These are phyloP conservation scores for Acrossocheilus wenchowensis DNA, from an alignment of 2,797 vertebrate genomes.

Conservation along the genomic window DNA sequence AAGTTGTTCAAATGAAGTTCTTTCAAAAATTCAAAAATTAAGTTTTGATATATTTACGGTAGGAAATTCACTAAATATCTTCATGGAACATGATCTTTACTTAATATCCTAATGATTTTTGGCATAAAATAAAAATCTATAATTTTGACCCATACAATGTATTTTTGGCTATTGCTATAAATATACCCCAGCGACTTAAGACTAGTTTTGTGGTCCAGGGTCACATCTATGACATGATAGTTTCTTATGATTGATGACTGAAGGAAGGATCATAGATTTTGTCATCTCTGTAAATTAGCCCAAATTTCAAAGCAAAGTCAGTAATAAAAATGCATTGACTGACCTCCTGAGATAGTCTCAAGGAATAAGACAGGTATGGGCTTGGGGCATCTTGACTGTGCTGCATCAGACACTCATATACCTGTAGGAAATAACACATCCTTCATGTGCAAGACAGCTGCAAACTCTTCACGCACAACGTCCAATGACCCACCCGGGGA, in stretches of 20 bases:
- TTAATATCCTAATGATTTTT: no score
- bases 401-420: slow-evolving; percentile 86
- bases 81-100: no score
- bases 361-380: slow-evolving; percentile 77
- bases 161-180: no score
- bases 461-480: neutral
- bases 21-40: no score
- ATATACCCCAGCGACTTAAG: no score
- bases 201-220: no score
- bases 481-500: no score
- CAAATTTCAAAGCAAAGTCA: neutral
- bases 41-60: no score
- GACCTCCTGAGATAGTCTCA: slow-evolving; percentile 82
- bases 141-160: no score
- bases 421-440: slow-evolving; percentile 70
- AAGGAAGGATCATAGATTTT: neutral
- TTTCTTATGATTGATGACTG: neutral
- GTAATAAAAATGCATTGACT: slow-evolving; percentile 49
- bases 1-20: no score
- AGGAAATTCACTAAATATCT: no score
- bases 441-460: neutral
- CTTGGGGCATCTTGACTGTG: slow-evolving; percentile 76
- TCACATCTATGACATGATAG: neutral
- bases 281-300: neutral
- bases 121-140: no score